phyloP scores from a whole-genome alignment of 2,113 vertebrate genomes.

The Muntiacus muntjak region DNA sequence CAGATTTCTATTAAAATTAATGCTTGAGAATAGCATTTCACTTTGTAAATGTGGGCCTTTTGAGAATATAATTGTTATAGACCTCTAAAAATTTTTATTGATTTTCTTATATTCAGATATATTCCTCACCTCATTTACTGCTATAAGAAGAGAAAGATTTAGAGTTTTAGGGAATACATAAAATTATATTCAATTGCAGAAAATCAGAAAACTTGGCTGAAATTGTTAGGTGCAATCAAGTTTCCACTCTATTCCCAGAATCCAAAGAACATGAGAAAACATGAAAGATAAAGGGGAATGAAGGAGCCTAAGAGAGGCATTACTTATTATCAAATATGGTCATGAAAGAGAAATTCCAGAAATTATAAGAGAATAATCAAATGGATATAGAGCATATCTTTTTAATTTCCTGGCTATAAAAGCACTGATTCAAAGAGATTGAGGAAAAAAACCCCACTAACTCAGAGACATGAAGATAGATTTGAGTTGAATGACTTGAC shows the following conservation, averaged over 20 bases:
- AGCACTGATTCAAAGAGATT: background rate
- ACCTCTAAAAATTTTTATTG: background rate
- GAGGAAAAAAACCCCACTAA: background rate
- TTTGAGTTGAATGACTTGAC: background rate
- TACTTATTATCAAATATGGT: background rate
- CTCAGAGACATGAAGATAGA: background rate
- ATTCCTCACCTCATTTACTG: background rate
- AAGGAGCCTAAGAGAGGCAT: background rate
- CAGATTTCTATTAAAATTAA: background rate
- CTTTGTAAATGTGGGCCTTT: background rate
- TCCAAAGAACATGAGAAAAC: background rate
- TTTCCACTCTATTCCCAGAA: background rate
- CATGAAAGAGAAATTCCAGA: background rate
- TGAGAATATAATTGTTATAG: background rate
- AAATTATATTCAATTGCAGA: background rate
- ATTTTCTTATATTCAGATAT: background rate
- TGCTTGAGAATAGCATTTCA: background rate
- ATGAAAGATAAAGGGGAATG: background rate
- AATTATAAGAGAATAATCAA: background rate
- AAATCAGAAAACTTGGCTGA: background rate
- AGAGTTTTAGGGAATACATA: background rate
- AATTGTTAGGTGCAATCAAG: background rate
- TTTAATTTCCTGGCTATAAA: background rate
- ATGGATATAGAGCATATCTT: background rate
- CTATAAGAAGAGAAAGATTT: background rate